Percentiles rank a stretch among this genome's conserved stretches.
Evolutionary conservation across 2,888 invertebrate genomes (phyloP).

Genomic region (Geophilus truncorum): DNA sequence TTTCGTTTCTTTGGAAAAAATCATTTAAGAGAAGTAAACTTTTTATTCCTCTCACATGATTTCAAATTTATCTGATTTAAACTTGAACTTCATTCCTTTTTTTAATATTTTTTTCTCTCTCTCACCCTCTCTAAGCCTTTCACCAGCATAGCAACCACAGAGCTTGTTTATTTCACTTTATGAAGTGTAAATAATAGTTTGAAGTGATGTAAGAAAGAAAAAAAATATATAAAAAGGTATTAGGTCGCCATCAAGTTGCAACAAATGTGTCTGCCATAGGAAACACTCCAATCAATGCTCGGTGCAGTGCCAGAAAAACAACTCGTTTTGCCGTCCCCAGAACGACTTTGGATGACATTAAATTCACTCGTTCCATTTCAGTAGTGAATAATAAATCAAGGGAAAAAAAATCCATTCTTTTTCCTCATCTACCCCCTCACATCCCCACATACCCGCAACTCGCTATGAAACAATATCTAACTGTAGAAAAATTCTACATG

Average conservation of each 20-base stretch:
- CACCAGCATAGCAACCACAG: too few species aligned
- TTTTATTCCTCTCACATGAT: too few species aligned
- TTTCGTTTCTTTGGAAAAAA: too few species aligned
- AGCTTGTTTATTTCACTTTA: too few species aligned
- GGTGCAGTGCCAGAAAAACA: background rate
- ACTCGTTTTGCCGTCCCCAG: background rate
- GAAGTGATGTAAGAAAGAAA: too few species aligned
- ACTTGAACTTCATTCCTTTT: too few species aligned
- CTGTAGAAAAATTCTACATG: too few species aligned
- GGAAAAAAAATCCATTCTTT: background rate
- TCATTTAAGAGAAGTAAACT: too few species aligned
- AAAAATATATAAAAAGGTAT: background rate
- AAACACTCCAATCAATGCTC: constrained; percentile 1
- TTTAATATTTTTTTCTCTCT: too few species aligned
- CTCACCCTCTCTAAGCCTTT: too few species aligned
- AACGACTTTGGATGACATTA: constrained; percentile 13
- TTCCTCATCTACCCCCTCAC: background rate
- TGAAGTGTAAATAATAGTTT: too few species aligned
- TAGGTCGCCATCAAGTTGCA: background rate
- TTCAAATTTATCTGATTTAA: too few species aligned
- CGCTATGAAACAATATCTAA: background rate
- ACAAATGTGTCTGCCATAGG: background rate
- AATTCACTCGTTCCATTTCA: constrained; percentile 7
- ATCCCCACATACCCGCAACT: background rate
- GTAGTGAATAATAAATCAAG: constrained; percentile 9